A percentile compares a stretch with the other conserved stretches of the same genome.
Conservation (phyloP, 2,113 vertebrate genomes). For the Brachypodius melanocephalos region DNA sequence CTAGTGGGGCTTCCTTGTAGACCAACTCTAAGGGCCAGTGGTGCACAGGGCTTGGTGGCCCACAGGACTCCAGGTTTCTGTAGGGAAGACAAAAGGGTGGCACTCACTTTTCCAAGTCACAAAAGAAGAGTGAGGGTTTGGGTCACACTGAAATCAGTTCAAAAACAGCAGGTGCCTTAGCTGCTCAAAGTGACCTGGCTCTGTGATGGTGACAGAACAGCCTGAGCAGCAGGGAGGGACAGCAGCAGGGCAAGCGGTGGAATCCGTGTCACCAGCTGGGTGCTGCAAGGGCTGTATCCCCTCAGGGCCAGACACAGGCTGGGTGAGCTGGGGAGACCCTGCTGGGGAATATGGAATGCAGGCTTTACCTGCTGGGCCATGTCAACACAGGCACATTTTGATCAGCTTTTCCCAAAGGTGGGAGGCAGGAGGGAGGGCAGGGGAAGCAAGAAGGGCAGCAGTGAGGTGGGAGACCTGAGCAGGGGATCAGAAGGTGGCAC, state of each 20-base stretch:
- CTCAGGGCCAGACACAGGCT: neutral
- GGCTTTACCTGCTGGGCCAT: neutral
- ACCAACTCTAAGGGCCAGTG: neutral
- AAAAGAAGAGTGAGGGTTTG: neutral
- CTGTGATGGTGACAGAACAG: neutral
- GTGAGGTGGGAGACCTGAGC: neutral
- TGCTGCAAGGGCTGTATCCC: neutral
- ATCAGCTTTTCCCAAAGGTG: neutral
- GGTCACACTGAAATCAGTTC: neutral
- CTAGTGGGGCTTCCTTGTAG: neutral
- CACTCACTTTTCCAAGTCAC: neutral
- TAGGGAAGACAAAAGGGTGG: neutral
- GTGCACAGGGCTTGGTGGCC: accelerated
- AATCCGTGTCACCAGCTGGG: neutral
- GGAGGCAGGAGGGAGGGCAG: neutral
- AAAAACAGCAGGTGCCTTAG: neutral
- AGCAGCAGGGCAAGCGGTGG: neutral
- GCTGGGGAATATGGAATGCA: neutral
- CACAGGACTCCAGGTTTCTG: accelerated
- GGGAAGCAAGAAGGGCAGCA: neutral
- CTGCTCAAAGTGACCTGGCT: neutral
- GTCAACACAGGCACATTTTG: neutral
- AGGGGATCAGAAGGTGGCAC: neutral
- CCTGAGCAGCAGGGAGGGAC: neutral
- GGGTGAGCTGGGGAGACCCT: neutral